These are phyloP conservation scores for Hololepta plana DNA, from an alignment of 2,888 invertebrate genomes.

Conservation along the genomic window DNA sequence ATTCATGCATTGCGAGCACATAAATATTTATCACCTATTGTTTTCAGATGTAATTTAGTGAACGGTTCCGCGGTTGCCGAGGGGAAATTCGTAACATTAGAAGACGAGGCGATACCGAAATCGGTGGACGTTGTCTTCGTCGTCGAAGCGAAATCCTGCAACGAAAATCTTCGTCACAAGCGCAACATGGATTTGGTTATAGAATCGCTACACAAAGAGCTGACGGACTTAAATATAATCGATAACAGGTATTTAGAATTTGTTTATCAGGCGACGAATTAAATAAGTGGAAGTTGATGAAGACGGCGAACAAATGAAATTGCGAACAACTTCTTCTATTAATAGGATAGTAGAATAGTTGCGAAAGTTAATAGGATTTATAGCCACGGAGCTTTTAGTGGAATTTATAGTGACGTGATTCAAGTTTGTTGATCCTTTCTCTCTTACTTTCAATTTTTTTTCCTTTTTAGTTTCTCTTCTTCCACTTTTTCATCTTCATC, in stretches of 20 bases:
- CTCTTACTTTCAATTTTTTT: no score
- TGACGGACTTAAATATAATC: conserved; percentile 37
- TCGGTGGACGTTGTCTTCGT: conserved; percentile 80
- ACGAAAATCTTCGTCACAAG: conserved; percentile 43
- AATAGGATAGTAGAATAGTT: no score
- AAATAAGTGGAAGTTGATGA: no score
- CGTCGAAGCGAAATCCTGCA: conserved; percentile 73
- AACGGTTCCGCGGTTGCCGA: conserved; percentile 55
- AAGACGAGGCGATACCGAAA: conserved; percentile 35
- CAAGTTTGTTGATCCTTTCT: no score
- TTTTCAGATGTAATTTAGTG: conserved; percentile 44
- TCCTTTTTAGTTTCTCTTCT: conserved; percentile 8
- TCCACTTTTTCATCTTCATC: conserved; percentile 5
- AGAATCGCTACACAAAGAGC: conserved; percentile 47
- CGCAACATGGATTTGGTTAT: conserved; percentile 54
- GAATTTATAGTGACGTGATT: no score
- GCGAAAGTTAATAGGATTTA: no score
- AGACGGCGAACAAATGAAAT: no score
- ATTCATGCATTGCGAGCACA: no score
- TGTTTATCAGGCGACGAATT: no score
- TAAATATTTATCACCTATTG: no score
- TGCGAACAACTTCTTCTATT: no score
- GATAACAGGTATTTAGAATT: conserved; percentile 38
- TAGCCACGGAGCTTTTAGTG: no score
- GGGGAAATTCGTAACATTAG: conserved; percentile 53